Percentiles rank a stretch among this genome's conserved stretches.
Evolutionary conservation across 2,113 vertebrate genomes (phyloP).

Genomic region (Gambusia holbrooki): DNA sequence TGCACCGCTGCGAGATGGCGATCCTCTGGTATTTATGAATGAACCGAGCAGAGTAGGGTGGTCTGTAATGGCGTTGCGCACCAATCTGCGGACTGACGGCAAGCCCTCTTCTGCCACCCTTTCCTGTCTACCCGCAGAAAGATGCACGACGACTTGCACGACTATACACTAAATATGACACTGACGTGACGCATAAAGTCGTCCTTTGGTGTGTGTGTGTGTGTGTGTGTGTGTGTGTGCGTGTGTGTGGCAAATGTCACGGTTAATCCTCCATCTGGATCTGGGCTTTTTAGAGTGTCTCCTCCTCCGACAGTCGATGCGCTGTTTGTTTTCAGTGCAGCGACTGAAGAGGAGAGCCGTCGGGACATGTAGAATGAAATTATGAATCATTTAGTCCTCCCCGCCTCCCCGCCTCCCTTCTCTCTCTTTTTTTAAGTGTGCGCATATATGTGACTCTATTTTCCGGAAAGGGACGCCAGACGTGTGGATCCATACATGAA

Average conservation of each 20-base stretch:
- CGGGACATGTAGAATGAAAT: constrained; percentile 12
- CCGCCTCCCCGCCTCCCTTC: no score
- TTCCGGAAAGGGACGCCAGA: not conserved
- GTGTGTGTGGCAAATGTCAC: constrained; percentile 44
- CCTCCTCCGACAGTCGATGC: constrained; percentile 15
- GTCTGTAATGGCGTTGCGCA: constrained; percentile 75
- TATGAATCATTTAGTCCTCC: constrained; percentile 44
- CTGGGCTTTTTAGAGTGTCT: not conserved
- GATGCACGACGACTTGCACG: constrained; percentile 34
- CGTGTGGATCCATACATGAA: constrained; percentile 39
- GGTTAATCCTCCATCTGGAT: constrained; percentile 70
- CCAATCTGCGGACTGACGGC: constrained; percentile 54
- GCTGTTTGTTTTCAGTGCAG: constrained; percentile 22
- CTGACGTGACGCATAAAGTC: constrained; percentile 69
- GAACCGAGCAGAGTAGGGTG: constrained; percentile 67
- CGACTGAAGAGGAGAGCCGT: constrained; percentile 17
- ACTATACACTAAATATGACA: constrained; percentile 57
- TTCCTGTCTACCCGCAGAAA: constrained; percentile 32
- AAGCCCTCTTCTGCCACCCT: constrained; percentile 34
- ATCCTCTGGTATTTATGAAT: constrained; percentile 82
- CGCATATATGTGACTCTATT: not conserved
- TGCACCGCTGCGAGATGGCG: constrained; percentile 73
- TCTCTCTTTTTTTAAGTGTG: not conserved
- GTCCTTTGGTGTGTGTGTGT: constrained; percentile 13
- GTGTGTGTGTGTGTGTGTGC: no score